Evolutionary conservation across 2,113 vertebrate genomes (phyloP).

Genomic region (Delphinus delphis): DNA sequence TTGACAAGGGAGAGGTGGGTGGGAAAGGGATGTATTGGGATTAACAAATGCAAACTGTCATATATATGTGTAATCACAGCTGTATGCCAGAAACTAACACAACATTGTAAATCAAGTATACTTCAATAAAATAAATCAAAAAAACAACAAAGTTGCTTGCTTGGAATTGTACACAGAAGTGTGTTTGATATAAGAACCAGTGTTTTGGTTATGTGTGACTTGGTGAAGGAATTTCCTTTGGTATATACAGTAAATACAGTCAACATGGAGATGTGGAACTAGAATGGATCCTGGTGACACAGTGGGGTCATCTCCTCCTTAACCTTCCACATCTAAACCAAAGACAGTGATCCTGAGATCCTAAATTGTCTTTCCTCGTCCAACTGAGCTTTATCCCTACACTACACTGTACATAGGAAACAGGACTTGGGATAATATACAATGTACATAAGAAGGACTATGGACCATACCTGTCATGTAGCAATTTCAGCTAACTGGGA

Average conservation of each 20-base stretch:
- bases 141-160: not conserved
- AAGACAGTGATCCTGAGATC: not conserved
- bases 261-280: not conserved
- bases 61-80: not conserved
- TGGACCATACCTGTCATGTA: not conserved
- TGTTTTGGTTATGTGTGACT: not conserved
- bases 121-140: not conserved
- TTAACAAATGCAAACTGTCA: not conserved
- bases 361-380: not conserved
- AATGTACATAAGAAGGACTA: not conserved
- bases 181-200: not conserved
- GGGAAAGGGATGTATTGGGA: not conserved
- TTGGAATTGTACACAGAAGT: not conserved
- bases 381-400: not conserved
- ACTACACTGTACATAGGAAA: not conserved
- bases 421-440: not conserved
- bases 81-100: not conserved
- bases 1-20: not conserved
- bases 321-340: not conserved
- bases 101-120: not conserved
- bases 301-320: not conserved
- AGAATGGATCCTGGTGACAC: not conserved
- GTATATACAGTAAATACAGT: not conserved
- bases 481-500: not conserved
- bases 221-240: not conserved